A percentile compares a stretch with the other conserved stretches of the same genome.
phyloP scores from a whole-genome alignment of 2,113 vertebrate species.

The Odocoileus virginianus region DNA sequence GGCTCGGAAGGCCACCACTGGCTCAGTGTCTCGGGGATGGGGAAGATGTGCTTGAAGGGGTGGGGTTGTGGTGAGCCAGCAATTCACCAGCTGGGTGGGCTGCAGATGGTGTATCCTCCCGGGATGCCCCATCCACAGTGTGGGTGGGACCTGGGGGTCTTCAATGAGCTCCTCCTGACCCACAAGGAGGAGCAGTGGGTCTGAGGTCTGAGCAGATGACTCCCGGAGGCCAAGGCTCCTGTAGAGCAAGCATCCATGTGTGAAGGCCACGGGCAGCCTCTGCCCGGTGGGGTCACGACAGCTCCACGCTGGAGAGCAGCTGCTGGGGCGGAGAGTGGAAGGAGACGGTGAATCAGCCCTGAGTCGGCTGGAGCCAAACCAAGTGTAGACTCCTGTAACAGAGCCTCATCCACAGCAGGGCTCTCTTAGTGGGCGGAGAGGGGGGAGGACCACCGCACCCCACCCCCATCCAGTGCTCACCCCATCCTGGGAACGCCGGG shows the following conservation, averaged over 20 bases:
- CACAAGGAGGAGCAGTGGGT: background rate
- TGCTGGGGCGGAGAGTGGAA: background rate
- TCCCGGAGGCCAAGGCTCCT: background rate
- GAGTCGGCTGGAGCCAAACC: background rate
- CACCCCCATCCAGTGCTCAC: background rate
- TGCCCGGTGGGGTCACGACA: background rate
- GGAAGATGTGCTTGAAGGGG: background rate
- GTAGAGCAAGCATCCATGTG: background rate
- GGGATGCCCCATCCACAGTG: background rate
- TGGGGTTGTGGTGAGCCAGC: background rate
- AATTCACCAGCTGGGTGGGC: background rate
- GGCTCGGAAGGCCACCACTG: background rate
- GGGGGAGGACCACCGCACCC: too few species aligned
- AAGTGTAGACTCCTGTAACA: background rate
- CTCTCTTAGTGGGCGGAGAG: background rate
- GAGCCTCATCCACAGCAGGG: background rate
- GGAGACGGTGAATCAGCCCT: background rate
- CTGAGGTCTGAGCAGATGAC: background rate
- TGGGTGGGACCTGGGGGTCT: background rate
- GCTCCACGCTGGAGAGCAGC: background rate
- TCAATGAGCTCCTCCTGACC: background rate
- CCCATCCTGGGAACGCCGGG: background rate
- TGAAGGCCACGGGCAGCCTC: background rate
- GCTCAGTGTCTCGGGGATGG: accelerated
- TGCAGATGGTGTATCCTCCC: background rate